Percentiles rank a stretch among this genome's conserved stretches.
Conservation (phyloP, 2,113 vertebrate species). For the Gymnorhina tibicen region DNA sequence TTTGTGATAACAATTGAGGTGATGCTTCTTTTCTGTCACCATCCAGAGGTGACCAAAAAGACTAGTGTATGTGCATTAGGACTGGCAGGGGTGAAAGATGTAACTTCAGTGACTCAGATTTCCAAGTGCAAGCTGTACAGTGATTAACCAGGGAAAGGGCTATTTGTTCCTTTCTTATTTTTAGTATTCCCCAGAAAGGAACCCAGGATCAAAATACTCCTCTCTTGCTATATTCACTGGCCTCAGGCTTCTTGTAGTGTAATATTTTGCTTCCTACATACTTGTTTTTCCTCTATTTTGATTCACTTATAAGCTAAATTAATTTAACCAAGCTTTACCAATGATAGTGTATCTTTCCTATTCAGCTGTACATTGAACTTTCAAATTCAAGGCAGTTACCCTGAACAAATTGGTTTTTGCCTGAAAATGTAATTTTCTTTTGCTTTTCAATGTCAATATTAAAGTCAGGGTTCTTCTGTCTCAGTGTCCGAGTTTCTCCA, state of each 20-base stretch:
- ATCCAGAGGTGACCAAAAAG: background rate
- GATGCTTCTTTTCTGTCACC: background rate
- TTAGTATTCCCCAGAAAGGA: background rate
- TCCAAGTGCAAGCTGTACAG: background rate
- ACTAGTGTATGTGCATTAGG: background rate
- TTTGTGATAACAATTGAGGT: background rate
- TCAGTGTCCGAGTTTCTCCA: background rate
- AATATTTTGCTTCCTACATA: background rate
- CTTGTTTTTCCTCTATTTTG: background rate
- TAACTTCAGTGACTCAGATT: background rate
- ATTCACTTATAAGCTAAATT: background rate
- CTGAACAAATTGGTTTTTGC: background rate
- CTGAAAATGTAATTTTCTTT: background rate
- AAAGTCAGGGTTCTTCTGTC: background rate
- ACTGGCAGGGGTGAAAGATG: background rate
- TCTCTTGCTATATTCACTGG: background rate
- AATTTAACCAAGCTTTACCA: background rate
- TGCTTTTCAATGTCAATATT: background rate
- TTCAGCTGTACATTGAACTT: background rate
- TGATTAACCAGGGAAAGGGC: background rate
- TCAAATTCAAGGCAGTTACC: background rate
- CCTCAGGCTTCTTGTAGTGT: background rate
- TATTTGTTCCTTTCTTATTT: background rate
- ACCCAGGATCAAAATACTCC: background rate
- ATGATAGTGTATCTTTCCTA: background rate